A percentile compares a stretch with the other conserved stretches of the same genome.
Evolutionary conservation across 2,797 vertebrate genomes (phyloP).

Genomic region (Mastacembelus armatus): DNA sequence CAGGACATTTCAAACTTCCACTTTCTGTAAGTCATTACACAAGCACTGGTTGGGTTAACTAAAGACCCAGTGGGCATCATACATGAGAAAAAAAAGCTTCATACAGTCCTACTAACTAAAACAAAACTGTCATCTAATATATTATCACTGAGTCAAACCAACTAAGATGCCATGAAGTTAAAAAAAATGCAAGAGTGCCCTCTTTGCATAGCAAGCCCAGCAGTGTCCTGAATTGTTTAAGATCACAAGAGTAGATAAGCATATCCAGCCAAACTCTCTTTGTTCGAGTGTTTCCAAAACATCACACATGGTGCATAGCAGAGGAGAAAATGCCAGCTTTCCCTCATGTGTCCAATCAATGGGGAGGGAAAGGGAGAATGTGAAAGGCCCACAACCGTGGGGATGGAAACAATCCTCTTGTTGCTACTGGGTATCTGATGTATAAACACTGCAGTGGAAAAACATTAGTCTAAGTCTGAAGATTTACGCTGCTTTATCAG

Average conservation of each 20-base stretch:
- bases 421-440: conserved; percentile 78
- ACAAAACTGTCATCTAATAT: conserved; percentile 17
- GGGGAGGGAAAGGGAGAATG: conserved; percentile 74
- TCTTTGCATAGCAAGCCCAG: conserved; percentile 20
- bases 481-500: conserved; percentile 70
- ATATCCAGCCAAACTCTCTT: conserved; percentile 61
- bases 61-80: conserved; percentile 17
- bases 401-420: conserved; percentile 73
- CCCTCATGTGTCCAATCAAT: conserved; percentile 72
- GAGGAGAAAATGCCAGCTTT: conserved; percentile 54
- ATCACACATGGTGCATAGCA: conserved; percentile 55
- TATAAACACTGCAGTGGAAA: conserved; percentile 76
- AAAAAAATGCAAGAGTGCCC: neutral
- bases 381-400: conserved; percentile 75
- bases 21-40: neutral
- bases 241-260: conserved; percentile 60
- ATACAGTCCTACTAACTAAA: neutral
- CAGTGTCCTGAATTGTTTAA: conserved; percentile 48
- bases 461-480: conserved; percentile 78
- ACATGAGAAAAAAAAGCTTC: too few relatives aligned
- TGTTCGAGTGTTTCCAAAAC: conserved; percentile 71
- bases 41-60: neutral
- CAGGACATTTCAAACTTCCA: conserved; percentile 22
- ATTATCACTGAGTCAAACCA: conserved; percentile 40
- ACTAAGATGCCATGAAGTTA: conserved; percentile 1